These are phyloP conservation scores for Callimorpha dominula DNA, from an alignment of 2,888 invertebrate genomes.

Conservation along the genomic window DNA sequence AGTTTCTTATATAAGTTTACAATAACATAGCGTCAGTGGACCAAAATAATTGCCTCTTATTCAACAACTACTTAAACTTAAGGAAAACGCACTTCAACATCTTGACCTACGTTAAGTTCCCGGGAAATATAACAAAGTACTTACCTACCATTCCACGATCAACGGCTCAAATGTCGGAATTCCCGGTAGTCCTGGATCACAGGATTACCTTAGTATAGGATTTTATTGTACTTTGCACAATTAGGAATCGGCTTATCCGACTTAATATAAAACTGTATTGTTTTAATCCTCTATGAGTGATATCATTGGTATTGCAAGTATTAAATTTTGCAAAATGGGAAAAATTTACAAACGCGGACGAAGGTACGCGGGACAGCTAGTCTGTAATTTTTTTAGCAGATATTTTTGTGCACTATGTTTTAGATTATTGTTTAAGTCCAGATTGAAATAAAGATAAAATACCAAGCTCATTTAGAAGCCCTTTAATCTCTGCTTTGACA, in stretches of 20 bases:
- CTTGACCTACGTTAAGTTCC: constrained; percentile 49
- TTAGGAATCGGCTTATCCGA: constrained; percentile 37
- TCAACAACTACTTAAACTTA: constrained; percentile 37
- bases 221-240: constrained; percentile 51
- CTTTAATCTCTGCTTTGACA: neutral
- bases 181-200: constrained; percentile 43
- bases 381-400: too few species aligned
- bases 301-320: too few species aligned
- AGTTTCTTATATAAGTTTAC: neutral
- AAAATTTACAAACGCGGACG: too few species aligned
- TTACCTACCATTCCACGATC: constrained; percentile 28
- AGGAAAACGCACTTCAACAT: constrained; percentile 39
- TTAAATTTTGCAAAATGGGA: too few species aligned
- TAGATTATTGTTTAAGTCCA: neutral
- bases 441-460: neutral
- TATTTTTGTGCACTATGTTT: neutral
- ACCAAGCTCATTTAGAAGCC: neutral
- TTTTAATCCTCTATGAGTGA: constrained; percentile 27
- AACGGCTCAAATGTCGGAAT: constrained; percentile 43
- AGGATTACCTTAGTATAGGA: constrained; percentile 41
- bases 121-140: constrained; percentile 42
- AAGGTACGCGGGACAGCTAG: too few species aligned
- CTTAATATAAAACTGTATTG: constrained; percentile 32
- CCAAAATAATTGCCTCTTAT: constrained; percentile 27
- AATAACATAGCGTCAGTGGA: constrained; percentile 20